phyloP scores from a whole-genome alignment of 2,888 invertebrate genomes.

The Nemotelus nigrinus region DNA sequence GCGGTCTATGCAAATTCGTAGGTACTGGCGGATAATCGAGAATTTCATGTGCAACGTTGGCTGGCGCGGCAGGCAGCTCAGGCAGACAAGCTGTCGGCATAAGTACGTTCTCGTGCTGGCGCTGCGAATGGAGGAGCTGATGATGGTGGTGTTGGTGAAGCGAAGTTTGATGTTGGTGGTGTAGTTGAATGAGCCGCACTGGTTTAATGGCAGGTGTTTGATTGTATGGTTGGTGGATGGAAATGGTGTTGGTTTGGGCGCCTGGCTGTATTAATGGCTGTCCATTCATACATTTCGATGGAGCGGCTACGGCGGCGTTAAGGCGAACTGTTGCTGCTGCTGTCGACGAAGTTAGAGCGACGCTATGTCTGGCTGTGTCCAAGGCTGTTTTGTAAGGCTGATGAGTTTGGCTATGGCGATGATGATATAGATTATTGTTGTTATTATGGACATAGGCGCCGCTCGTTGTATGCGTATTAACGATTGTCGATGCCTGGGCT shows the following conservation, averaged over 20 bases:
- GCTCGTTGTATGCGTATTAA: conserved; percentile 34
- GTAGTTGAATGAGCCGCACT: conserved; percentile 40
- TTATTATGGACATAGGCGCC: conserved; percentile 39
- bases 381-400: conserved; percentile 52
- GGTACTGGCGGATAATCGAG: conserved; percentile 44
- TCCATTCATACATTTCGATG: conserved; percentile 49
- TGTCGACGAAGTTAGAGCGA: conserved; percentile 53
- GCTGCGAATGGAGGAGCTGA: conserved; percentile 53
- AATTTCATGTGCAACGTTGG: conserved; percentile 5
- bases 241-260: conserved; percentile 45
- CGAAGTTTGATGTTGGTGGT: conserved; percentile 53
- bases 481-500: conserved; percentile 49
- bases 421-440: conserved; percentile 42
- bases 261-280: conserved; percentile 38
- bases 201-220: conserved; percentile 52
- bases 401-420: conserved; percentile 51
- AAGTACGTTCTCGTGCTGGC: conserved; percentile 55
- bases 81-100: conserved; percentile 58
- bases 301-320: conserved; percentile 31
- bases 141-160: conserved; percentile 49
- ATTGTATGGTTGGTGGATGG: conserved; percentile 41
- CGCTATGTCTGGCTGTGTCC: conserved; percentile 58
- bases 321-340: conserved; percentile 30
- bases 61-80: conserved; percentile 30
- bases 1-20: conserved; percentile 53